Conservation (phyloP, 1,140 invertebrate genomes). For the Drosophila kanapiae region DNA sequence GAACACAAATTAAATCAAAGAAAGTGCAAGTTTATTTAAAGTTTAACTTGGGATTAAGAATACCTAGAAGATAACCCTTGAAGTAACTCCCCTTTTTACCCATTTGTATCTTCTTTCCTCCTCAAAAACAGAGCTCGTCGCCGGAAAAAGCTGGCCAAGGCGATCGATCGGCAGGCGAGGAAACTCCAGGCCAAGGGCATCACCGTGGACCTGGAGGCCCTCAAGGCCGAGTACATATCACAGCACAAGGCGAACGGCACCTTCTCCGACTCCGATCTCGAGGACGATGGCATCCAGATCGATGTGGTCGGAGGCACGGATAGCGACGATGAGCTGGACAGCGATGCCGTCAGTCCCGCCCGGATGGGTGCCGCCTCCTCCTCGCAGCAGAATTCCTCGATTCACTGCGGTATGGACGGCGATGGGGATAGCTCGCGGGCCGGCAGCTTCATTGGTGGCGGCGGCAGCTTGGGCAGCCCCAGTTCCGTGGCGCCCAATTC, state of each 20-base stretch:
- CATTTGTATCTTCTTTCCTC: not conserved
- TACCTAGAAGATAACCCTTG: not conserved
- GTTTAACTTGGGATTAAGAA: too few species aligned
- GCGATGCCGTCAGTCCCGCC: slow-evolving; percentile 86
- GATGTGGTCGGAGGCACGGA: slow-evolving; percentile 91
- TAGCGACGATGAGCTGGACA: slow-evolving; percentile 87
- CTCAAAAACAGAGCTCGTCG: slow-evolving; percentile 89
- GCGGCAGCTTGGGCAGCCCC: slow-evolving; percentile 85
- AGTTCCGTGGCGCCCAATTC: slow-evolving; percentile 55
- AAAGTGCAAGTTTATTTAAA: not conserved
- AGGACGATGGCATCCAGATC: slow-evolving; percentile 89
- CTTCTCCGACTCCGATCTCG: slow-evolving; percentile 90
- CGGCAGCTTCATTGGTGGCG: slow-evolving; percentile 86
- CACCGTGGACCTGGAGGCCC: slow-evolving; percentile 93
- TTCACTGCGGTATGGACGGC: slow-evolving; percentile 88
- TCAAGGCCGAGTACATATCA: slow-evolving; percentile 92
- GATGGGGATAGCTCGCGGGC: slow-evolving; percentile 85
- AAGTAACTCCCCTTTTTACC: not conserved
- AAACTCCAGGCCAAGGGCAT: slow-evolving; percentile 96
- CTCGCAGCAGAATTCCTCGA: slow-evolving; percentile 87
- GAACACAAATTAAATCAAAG: too few species aligned
- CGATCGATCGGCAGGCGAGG: slow-evolving; percentile 95
- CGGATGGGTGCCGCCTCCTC: slow-evolving; percentile 66
- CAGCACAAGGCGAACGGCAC: slow-evolving; percentile 88
- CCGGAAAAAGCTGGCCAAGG: slow-evolving; percentile 96